phyloP scores from a whole-genome alignment of 1,140 invertebrate species.

The Drosophila kikkawai region DNA sequence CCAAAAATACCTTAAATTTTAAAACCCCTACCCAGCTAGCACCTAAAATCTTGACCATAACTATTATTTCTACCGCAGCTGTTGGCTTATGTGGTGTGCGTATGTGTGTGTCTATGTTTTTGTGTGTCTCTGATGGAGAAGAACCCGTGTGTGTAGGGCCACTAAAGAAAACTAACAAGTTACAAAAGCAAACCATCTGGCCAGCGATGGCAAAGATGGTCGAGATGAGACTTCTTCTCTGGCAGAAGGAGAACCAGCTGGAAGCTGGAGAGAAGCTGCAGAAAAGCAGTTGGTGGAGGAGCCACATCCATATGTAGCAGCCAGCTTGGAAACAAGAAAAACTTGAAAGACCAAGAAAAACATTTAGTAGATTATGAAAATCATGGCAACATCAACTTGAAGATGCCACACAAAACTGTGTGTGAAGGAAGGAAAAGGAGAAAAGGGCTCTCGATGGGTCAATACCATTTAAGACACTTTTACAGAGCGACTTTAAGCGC shows the following conservation, averaged over 20 bases:
- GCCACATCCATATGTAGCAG: slow-evolving; percentile 28
- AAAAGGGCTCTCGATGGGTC: slow-evolving; percentile 24
- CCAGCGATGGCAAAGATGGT: slow-evolving; percentile 39
- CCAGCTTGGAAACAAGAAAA: slow-evolving; percentile 55
- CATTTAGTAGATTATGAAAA: slow-evolving; percentile 83
- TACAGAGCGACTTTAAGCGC: neutral
- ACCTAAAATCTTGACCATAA: neutral
- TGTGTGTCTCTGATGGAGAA: slow-evolving; percentile 38
- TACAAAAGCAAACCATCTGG: slow-evolving; percentile 75
- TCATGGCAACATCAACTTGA: slow-evolving; percentile 77
- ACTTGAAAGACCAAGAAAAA: slow-evolving; percentile 77
- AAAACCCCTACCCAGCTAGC: neutral
- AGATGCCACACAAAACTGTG: slow-evolving; percentile 37
- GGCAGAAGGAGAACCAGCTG: slow-evolving; percentile 27
- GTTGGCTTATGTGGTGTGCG: slow-evolving; percentile 12
- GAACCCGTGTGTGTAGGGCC: slow-evolving; percentile 53
- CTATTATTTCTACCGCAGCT: slow-evolving; percentile 18
- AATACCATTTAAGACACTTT: slow-evolving; percentile 29
- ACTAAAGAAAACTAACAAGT: slow-evolving; percentile 83
- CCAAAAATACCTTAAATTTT: neutral
- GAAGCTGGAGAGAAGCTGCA: slow-evolving; percentile 42
- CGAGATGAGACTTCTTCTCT: slow-evolving; percentile 3
- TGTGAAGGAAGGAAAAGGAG: slow-evolving; percentile 2
- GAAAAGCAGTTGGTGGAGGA: slow-evolving; percentile 37
- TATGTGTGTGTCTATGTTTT: neutral